Conservation (phyloP, 2,113 vertebrate genomes). For the Poeciliopsis occidentalis region DNA sequence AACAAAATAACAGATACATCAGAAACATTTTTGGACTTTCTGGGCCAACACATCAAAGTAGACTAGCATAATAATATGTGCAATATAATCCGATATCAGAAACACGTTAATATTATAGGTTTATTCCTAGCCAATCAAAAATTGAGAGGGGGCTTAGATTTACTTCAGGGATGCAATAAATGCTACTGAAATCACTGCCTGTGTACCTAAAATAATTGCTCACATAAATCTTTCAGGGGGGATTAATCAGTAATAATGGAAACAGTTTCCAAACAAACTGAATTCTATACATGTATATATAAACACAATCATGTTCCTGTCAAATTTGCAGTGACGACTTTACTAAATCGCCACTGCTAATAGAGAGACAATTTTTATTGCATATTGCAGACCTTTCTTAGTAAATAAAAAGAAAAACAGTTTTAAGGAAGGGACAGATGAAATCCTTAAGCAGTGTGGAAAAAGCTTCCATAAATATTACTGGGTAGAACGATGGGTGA, state of each 20-base stretch:
- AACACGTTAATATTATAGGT: constrained; percentile 58
- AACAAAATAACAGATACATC: constrained; percentile 31
- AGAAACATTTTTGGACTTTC: constrained; percentile 26
- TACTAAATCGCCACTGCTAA: neutral
- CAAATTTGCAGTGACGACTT: neutral
- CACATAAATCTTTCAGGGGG: constrained; percentile 6
- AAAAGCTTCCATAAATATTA: constrained; percentile 48
- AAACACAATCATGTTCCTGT: constrained; percentile 11
- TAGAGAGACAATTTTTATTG: constrained; percentile 51
- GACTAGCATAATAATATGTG: constrained; percentile 66
- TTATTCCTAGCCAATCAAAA: constrained; percentile 56
- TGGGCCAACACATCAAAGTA: constrained; percentile 63
- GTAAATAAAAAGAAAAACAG: constrained; percentile 24
- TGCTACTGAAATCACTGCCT: constrained; percentile 22
- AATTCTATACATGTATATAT: neutral
- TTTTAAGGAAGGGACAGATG: constrained; percentile 16
- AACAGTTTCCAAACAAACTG: constrained; percentile 13
- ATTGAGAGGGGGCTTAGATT: constrained; percentile 21
- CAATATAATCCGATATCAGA: constrained; percentile 58
- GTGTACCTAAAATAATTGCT: neutral
- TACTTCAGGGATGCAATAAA: constrained; percentile 48
- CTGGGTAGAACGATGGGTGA: constrained; percentile 39
- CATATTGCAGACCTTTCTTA: constrained; percentile 52
- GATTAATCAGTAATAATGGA: constrained; percentile 4
- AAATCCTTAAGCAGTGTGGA: constrained; percentile 36